Base-by-base conservation (phyloP, 2,888 invertebrate genomes). In the Halictus ligatus region DNA sequence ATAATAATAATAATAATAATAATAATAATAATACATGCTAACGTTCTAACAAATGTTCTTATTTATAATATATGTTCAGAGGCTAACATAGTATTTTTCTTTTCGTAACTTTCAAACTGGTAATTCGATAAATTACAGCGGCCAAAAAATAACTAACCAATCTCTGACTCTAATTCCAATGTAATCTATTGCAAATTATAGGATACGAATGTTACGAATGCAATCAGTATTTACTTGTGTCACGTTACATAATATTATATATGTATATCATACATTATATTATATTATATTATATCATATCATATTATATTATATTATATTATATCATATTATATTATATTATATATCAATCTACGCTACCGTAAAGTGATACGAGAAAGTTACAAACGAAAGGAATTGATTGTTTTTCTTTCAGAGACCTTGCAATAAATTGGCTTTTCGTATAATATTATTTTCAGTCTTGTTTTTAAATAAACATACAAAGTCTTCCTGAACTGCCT, bases 401-500 rank as follows among this genome's bases (percentile, higher is more conserved):
- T 89, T 90, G 83, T 89, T 82, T 80, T 69, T 78, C 78, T 78
- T 69, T 78, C 78, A 88, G 78, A 82, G 73, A 83, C 80, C 69
- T 87, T 84, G 86, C 80, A 85, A 88, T 85, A 87, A 83, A 84
- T 89, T 91, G 91, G 89, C 84, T 90, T 91, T 87, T 81, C 64
- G 67, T 91, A 91, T 75, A 88, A 76, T 85, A 89, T 91, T 90
- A 91, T 88, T 87, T 93, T 94, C 94, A 94, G 94, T 94, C 94
- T 94, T 94, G 90, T 91, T 90, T 88, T 93, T 90, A 92, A 93
- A 93, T 92, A 93, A 93, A 94, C 87, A 84, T 90, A 93, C 92
- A 93, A 92, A 93, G 92, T 92, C 91, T 94, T 93, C 89, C 88
- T 91, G 85, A 89, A 64, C 29, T 90, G 92, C 92, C 92, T 91